phyloP scores from a whole-genome alignment of 2,113 vertebrate genomes.

The Columba livia region DNA sequence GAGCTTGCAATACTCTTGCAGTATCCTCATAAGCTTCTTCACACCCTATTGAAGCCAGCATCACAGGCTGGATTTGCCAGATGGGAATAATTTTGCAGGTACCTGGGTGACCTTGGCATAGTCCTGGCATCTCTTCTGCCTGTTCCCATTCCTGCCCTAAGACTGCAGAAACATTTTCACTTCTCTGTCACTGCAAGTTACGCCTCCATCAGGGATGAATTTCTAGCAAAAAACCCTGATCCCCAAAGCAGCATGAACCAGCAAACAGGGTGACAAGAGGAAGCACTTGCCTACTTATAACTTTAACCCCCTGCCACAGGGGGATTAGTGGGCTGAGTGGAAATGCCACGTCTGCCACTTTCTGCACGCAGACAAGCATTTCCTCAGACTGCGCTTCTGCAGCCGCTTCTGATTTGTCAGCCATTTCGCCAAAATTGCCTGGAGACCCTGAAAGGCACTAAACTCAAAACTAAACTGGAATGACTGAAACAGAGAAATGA shows the following conservation, averaged over 20 bases:
- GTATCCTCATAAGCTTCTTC: not conserved
- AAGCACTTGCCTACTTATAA: fast-evolving
- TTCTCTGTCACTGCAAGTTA: not conserved
- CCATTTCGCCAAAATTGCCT: not conserved
- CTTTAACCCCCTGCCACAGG: not conserved
- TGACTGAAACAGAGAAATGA: not conserved
- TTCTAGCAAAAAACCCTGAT: not conserved
- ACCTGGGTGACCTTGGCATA: not conserved
- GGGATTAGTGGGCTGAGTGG: not conserved
- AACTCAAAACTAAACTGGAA: not conserved
- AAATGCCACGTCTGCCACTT: not conserved
- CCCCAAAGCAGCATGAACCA: not conserved
- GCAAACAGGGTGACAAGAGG: not conserved
- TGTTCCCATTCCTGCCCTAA: not conserved
- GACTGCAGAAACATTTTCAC: not conserved
- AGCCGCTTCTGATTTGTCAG: not conserved
- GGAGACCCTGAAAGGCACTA: not conserved
- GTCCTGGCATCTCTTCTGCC: not conserved
- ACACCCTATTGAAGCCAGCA: not conserved
- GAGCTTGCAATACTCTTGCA: not conserved
- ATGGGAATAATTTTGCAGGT: not conserved
- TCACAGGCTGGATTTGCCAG: not conserved
- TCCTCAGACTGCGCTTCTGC: not conserved
- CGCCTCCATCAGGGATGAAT: not conserved
- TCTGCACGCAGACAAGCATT: not conserved